A percentile compares a stretch with the other conserved stretches of the same genome.
Evolutionary conservation across 2,797 vertebrate genomes (phyloP).

Genomic region (Halcyon chelicuti): DNA sequence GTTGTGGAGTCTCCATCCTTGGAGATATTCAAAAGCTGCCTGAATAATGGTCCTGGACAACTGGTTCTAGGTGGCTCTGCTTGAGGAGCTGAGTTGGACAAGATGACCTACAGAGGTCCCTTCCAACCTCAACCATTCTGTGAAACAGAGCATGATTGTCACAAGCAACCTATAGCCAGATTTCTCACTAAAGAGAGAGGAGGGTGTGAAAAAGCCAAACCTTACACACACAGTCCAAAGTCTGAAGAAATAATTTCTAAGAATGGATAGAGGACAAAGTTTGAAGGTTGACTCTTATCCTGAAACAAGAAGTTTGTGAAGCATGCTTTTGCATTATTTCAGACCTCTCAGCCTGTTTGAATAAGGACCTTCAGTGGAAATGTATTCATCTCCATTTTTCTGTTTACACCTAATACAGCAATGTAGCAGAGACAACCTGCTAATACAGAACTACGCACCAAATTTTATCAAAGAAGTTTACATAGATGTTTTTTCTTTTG

Average conservation of each 20-base stretch:
- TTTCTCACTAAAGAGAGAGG: neutral
- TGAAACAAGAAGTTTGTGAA: neutral
- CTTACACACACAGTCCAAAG: neutral
- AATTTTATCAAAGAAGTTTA: neutral
- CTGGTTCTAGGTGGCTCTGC: neutral
- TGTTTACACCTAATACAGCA: neutral
- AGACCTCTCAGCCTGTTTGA: neutral
- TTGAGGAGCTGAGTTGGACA: neutral
- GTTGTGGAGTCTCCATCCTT: neutral
- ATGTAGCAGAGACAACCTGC: neutral
- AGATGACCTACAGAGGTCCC: neutral
- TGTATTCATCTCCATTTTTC: neutral
- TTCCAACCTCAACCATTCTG: neutral
- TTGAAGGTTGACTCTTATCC: neutral
- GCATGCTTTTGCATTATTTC: neutral
- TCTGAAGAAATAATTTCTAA: neutral
- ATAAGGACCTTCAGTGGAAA: neutral
- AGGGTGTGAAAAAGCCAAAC: neutral
- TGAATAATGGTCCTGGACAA: neutral
- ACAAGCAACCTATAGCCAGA: neutral
- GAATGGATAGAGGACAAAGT: neutral
- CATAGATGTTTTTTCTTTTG: neutral
- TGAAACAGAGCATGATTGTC: neutral
- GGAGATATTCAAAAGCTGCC: neutral
- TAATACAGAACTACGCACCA: neutral